Conservation (phyloP, 2,797 vertebrate species). For the Menidia menidia region DNA sequence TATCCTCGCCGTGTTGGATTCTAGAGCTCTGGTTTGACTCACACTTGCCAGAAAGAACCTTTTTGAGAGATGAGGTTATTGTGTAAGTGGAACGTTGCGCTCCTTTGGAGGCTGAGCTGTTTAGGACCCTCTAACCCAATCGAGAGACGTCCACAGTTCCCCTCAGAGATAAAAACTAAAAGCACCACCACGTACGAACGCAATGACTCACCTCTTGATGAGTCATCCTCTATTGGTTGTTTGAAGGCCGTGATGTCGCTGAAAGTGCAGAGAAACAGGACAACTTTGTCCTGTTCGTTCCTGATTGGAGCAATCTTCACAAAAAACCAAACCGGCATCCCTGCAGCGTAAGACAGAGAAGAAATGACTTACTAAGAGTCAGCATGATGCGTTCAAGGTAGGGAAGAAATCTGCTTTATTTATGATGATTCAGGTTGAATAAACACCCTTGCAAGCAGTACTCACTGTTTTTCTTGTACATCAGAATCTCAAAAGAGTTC, state of each 20-base stretch:
- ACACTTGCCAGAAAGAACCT: not conserved
- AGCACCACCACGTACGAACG: not conserved
- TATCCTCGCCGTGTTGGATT: not conserved
- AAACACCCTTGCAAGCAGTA: conserved; percentile 35
- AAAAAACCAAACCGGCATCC: conserved; percentile 97
- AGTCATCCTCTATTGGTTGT: conserved; percentile 96
- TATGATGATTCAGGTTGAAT: not conserved
- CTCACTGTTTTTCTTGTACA: conserved; percentile 99
- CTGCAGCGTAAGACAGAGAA: conserved; percentile 68
- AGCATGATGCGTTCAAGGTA: not conserved
- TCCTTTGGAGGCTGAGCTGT: too few relatives aligned
- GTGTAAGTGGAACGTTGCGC: too few relatives aligned
- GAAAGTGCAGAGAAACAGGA: conserved; percentile 97
- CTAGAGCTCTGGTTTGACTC: not conserved
- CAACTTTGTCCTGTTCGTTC: conserved; percentile 97
- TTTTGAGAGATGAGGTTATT: too few relatives aligned
- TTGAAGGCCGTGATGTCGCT: conserved; percentile 98
- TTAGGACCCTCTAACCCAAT: too few relatives aligned
- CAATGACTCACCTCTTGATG: conserved; percentile 89
- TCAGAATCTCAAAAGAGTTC: conserved; percentile 96
- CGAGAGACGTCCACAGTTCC: not conserved
- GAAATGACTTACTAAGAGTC: conserved; percentile 4
- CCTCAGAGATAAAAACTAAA: not conserved
- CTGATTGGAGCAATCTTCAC: conserved; percentile 97
- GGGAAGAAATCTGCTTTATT: not conserved